Base-by-base conservation (phyloP, 2,888 invertebrate species). In the Kryphioiulus occultus region DNA sequence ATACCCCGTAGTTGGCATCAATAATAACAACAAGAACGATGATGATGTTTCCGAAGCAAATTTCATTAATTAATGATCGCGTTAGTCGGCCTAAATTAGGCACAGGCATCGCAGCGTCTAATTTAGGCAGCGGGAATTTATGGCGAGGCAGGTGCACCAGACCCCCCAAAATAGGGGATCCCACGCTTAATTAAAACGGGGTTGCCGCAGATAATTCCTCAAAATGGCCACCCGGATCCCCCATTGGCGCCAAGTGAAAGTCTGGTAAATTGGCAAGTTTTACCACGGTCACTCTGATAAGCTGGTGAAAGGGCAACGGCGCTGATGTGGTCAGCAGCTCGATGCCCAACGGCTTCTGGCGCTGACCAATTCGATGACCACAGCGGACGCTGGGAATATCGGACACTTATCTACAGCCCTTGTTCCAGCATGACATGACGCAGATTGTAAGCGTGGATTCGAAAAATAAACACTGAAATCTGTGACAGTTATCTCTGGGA, bases 31-130 rank as follows among this genome's bases (percentile, higher is more conserved):
- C 68, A n/a, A n/a, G 68, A 68, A 68, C 68, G 68, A 68, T 68
- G 68, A 68, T 68, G 68, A 68, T 26, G 68, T 68, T 68, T 68
- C 68, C 68, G 68, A 68, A 68, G 68, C 22, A 68, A 68, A 68
- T 68, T 68, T 68, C 68, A 68, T 68, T 68, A 68, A 68, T 68
- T 68, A 68, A 68, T 68, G 68, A 68, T 68, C 68, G 68, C 68
- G 26, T 68, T 68, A 68, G 68, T 68, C 68, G 68, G 68, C 68
- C 68, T 68, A 68, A 68, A 68, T 68, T 68, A 68, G 68, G 26
- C 68, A 26, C 68, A 26, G 68, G 26, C 22, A 68, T 68, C 26
- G 26, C 9, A 26, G 68, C 26, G 9, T 68, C 5, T 22, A 68
- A 47, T 10, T 26, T 26, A 26, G 19, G n/a, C n/a, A n/a, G n/a